phyloP scores from a whole-genome alignment of 2,888 invertebrate species.

The Rhingia rostrata region DNA sequence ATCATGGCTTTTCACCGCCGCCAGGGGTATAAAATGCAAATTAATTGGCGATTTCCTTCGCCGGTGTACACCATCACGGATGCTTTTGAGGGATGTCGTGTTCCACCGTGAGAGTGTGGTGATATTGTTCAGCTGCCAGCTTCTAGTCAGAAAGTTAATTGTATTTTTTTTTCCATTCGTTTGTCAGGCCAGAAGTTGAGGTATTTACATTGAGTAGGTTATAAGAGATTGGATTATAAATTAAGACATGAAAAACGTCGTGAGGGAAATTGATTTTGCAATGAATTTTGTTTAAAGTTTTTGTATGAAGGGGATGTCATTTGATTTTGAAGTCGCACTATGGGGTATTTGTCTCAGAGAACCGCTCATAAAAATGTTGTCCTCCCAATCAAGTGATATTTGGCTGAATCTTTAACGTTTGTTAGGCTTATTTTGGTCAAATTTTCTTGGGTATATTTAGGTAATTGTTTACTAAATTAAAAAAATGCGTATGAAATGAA shows the following conservation, averaged over 20 bases:
- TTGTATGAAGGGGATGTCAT: background rate
- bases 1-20: conserved; percentile 65
- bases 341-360: too few relatives aligned
- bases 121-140: conserved; percentile 58
- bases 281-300: conserved; percentile 24
- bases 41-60: conserved; percentile 73
- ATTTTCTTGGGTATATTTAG: too few relatives aligned
- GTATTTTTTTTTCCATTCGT: conserved; percentile 31
- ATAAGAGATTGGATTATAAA: conserved; percentile 36
- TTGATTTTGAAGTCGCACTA: too few relatives aligned
- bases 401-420: too few relatives aligned
- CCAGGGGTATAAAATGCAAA: conserved; percentile 69
- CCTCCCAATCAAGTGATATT: too few relatives aligned
- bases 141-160: conserved; percentile 59
- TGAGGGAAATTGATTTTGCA: conserved; percentile 42
- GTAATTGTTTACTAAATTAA: too few relatives aligned
- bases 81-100: conserved; percentile 19
- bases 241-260: conserved; percentile 53
- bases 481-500: too few relatives aligned
- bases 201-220: conserved; percentile 25
- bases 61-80: conserved; percentile 31
- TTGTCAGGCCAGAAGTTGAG: background rate
- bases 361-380: too few relatives aligned
- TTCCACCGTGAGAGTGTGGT: conserved; percentile 1
- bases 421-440: too few relatives aligned